Conservation (phyloP, 23 tunicate species). For the Ciona savignyi region DNA sequence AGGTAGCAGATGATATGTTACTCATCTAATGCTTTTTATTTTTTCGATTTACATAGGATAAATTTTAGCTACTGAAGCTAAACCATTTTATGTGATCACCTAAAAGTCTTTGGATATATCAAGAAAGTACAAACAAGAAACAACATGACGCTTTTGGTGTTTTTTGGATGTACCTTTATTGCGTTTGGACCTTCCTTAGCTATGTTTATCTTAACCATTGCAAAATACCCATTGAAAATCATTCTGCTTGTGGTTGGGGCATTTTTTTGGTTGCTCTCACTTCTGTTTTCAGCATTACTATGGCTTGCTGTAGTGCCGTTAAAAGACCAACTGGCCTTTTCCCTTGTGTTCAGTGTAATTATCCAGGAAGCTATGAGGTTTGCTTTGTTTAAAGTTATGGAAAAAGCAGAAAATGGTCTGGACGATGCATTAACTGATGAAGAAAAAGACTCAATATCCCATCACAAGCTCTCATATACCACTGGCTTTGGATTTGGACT, state of each 20-base stretch:
- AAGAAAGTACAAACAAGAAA: too few species aligned
- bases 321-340: slow-evolving; percentile 60
- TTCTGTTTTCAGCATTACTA: slow-evolving; percentile 60
- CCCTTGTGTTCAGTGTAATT: slow-evolving; percentile 66
- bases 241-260: slow-evolving; percentile 75
- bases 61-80: too few species aligned
- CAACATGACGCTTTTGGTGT: slow-evolving; percentile 69
- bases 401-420: slow-evolving; percentile 67
- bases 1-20: too few species aligned
- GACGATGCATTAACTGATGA: slow-evolving; percentile 51
- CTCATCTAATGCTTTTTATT: too few species aligned
- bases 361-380: slow-evolving; percentile 73
- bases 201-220: slow-evolving; percentile 53
- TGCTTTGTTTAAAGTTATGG: slow-evolving; percentile 56
- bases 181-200: slow-evolving; percentile 85
- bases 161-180: slow-evolving; percentile 70
- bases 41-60: too few species aligned
- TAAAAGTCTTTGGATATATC: too few species aligned
- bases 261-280: slow-evolving; percentile 68
- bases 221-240: slow-evolving; percentile 52
- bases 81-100: too few species aligned
- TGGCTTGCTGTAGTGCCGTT: slow-evolving; percentile 85
- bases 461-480: slow-evolving; percentile 49
- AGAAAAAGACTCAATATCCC: slow-evolving; percentile 53
- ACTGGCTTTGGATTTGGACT: slow-evolving; percentile 93